phyloP scores from a whole-genome alignment of 2,797 vertebrate species.

The Phoxinus dragarum region DNA sequence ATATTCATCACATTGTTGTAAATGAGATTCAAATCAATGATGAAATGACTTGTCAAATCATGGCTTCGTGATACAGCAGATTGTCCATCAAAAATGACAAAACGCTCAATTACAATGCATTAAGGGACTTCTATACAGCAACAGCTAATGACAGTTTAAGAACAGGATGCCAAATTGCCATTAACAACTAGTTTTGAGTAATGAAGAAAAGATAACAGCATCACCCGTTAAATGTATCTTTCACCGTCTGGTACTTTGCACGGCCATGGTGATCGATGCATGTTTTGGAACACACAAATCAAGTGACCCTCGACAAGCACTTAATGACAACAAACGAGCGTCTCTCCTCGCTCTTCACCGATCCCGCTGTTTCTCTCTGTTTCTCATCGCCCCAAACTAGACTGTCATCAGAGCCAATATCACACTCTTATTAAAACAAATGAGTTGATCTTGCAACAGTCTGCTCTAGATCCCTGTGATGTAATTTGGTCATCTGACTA shows the following conservation, averaged over 20 bases:
- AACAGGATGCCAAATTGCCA: conserved; percentile 13
- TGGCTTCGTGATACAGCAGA: neutral
- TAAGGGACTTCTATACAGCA: conserved; percentile 14
- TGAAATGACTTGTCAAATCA: conserved; percentile 3
- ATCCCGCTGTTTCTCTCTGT: conserved; percentile 31
- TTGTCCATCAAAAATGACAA: conserved; percentile 35
- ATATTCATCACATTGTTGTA: conserved; percentile 5
- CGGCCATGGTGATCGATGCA: conserved; percentile 19
- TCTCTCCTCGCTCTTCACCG: conserved; percentile 39
- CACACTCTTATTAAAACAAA: conserved; percentile 57
- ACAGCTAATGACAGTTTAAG: conserved; percentile 22
- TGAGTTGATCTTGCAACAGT: conserved; percentile 41
- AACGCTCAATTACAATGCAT: conserved; percentile 23
- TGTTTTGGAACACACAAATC: conserved; percentile 41
- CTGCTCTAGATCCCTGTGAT: conserved; percentile 41
- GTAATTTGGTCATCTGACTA: conserved; percentile 51
- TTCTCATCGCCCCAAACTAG: conserved; percentile 48
- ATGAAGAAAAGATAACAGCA: conserved; percentile 18
- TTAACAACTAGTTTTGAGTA: conserved; percentile 28
- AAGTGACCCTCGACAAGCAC: conserved; percentile 46
- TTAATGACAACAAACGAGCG: conserved; percentile 58
- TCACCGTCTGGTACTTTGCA: conserved; percentile 25
- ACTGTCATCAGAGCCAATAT: conserved; percentile 44
- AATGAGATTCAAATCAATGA: conserved; percentile 18
- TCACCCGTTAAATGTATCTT: conserved; percentile 16